These are phyloP conservation scores for Allolobophora icterica DNA, from an alignment of 2,888 invertebrate species.

Conservation along the genomic window DNA sequence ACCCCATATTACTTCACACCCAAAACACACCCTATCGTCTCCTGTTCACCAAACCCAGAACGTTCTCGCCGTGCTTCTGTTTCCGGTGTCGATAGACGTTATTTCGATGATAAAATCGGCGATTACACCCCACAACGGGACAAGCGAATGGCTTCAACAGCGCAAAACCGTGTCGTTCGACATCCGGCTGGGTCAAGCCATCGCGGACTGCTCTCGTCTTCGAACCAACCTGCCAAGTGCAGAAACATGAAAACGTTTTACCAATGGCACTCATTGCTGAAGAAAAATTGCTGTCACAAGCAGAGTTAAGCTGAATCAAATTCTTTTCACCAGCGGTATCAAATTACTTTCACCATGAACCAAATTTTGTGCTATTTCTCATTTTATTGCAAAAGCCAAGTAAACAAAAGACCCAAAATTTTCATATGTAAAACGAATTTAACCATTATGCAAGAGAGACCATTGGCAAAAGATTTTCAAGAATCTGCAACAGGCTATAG, in stretches of 20 bases:
- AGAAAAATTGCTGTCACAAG: background rate
- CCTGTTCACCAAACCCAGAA: background rate
- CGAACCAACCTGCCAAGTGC: background rate
- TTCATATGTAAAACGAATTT: background rate
- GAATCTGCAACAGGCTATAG: background rate
- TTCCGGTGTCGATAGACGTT: constrained; percentile 42
- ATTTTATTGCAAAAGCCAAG: background rate
- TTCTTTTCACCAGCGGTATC: background rate
- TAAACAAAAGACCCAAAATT: background rate
- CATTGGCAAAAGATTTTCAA: constrained; percentile 17
- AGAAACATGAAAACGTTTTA: constrained; percentile 12
- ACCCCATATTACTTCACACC: background rate
- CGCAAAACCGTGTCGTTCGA: background rate
- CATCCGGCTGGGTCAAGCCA: background rate
- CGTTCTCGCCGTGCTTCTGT: constrained; percentile 35
- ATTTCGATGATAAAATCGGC: constrained; percentile 37
- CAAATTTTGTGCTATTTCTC: background rate
- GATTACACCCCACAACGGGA: constrained; percentile 34
- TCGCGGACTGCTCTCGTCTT: background rate
- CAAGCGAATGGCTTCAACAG: constrained; percentile 36
- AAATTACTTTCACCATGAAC: background rate
- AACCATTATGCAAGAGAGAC: background rate
- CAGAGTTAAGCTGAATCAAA: background rate
- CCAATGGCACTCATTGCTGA: constrained; percentile 14
- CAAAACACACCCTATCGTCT: background rate